Base-by-base conservation (phyloP, 2,113 vertebrate species). In the Platichthys stellatus region DNA sequence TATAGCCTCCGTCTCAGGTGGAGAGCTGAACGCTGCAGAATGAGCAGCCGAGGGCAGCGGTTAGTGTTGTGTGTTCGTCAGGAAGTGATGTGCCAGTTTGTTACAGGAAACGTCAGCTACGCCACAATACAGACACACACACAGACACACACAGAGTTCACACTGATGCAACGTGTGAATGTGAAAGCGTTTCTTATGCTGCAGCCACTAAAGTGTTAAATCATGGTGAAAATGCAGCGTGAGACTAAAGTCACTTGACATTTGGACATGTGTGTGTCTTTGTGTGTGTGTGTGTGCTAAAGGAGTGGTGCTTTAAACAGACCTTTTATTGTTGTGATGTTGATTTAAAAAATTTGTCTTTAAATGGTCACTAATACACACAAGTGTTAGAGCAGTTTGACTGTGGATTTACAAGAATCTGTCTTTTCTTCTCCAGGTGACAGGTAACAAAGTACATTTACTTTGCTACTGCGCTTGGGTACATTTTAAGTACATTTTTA, bases 31-130 rank as follows among this genome's bases (percentile, higher is more conserved):
- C 23, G 49, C 38, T 73, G 63, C 67, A 68, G 28, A 23, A 1
- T 35, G 4, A 43, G 57, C 1, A 28, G 49, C 64, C 57, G 76
- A 31, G 40, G 14, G 23, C 0, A 18, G 24, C 26, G 17, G 47
- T 53, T 53, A 2, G 9, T 9, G 2, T 58, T 54, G 10, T 17
- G 17, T 35, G 58, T 12, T 51, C 63, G 21, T 11, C 62, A 87
- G 84, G 65, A 90, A 86, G 62, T 76, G 59, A 63, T 40, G 31
- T 31, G 31, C 31, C 3, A 21, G 2, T 11, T 40, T 17, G 26
- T 83, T 72, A 67, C 69, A 82, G 86, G 86, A 90, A 88, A 74
- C 57, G 56, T 51, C 63, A 56, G 13, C 71, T 11, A 7, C 45
- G 70, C 2, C 11, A 66, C 28, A 15, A 20, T 9, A 31, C 5